Percentiles rank a stretch among this genome's conserved stretches.
Evolutionary conservation across 2,888 invertebrate species (phyloP).

Genomic region (Branchipolynoe longqiensis): DNA sequence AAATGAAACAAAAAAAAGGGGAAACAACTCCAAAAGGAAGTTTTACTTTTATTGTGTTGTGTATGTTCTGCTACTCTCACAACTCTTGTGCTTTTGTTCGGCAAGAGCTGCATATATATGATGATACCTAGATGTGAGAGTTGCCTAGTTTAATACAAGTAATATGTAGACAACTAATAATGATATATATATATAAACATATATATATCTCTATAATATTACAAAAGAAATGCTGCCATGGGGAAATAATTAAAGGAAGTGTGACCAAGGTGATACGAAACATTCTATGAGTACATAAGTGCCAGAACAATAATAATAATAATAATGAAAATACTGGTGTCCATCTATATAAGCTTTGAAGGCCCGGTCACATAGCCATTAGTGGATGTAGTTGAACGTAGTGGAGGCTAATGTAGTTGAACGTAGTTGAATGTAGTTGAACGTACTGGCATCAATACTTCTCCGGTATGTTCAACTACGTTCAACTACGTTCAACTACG

Average conservation of each 20-base stretch:
- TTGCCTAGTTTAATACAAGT: conserved; percentile 25
- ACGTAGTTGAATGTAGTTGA: no score
- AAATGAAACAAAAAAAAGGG: no score
- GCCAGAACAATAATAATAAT: neutral
- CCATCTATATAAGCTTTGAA: no score
- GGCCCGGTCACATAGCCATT: no score
- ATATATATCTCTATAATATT: no score
- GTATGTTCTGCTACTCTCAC: neutral
- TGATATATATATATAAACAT: conserved; percentile 5
- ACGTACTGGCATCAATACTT: no score
- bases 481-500: no score
- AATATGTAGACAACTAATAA: neutral
- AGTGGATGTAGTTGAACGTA: no score
- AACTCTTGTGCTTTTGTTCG: neutral
- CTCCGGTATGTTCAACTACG: no score
- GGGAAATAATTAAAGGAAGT: neutral
- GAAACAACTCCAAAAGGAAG: no score
- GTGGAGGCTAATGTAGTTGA: no score
- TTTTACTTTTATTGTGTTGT: neutral
- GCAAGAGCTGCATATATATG: neutral
- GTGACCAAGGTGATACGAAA: conserved; percentile 1
- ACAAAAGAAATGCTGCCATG: conserved; percentile 28
- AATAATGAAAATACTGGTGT: conserved; percentile 9
- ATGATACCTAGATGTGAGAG: neutral
- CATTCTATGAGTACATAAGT: conserved; percentile 19